These are phyloP conservation scores for Enteromius paludinosus DNA, from an alignment of 2,797 vertebrate genomes.

Conservation along the genomic window DNA sequence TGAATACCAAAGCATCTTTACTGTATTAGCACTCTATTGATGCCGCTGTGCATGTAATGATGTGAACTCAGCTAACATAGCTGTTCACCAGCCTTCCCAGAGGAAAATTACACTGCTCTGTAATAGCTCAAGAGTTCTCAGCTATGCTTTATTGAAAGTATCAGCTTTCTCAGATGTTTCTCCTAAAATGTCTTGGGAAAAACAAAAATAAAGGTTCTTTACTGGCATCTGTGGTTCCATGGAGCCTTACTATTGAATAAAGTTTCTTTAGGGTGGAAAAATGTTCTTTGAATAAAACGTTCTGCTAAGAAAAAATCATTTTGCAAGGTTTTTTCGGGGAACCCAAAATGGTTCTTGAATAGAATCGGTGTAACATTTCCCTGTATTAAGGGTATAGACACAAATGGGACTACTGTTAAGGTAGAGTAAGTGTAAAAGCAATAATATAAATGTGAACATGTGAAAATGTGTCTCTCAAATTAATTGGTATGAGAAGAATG, in stretches of 20 bases:
- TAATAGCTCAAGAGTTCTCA: background rate
- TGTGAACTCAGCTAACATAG: background rate
- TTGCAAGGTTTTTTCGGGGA: background rate
- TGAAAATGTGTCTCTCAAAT: background rate
- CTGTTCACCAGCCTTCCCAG: background rate
- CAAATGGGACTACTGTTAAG: background rate
- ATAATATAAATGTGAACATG: background rate
- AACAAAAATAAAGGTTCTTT: background rate
- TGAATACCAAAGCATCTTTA: conserved; percentile 40
- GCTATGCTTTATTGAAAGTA: background rate
- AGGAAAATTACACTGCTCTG: conserved; percentile 10
- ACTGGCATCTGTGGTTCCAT: background rate
- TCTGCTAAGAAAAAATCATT: background rate
- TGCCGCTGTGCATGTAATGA: background rate
- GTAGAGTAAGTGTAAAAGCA: background rate
- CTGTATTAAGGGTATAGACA: background rate
- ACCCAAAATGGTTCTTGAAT: background rate
- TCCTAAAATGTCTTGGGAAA: background rate
- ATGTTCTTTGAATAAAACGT: background rate
- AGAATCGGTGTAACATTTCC: background rate
- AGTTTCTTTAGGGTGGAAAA: background rate
- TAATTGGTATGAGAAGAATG: background rate
- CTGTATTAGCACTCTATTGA: conserved; percentile 5
- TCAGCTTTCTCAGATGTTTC: conserved; percentile 1
- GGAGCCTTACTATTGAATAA: background rate